Conservation (phyloP, 2,888 invertebrate genomes). For the Acleris laterana region DNA sequence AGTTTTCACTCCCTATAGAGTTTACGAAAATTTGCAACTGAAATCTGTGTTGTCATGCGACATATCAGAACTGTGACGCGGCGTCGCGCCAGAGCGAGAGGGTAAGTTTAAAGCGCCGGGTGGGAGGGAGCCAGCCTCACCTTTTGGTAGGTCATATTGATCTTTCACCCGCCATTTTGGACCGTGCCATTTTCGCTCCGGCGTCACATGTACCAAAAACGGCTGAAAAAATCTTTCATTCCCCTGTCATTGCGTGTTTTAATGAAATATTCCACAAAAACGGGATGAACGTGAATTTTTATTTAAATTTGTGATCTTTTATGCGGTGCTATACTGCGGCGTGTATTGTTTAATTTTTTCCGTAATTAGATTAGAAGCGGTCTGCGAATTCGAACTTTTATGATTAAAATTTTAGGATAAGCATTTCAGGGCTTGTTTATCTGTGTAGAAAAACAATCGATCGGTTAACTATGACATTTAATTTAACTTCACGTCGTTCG, state of each 20-base stretch:
- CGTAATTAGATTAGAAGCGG: slow-evolving; percentile 32
- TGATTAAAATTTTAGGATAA: not conserved
- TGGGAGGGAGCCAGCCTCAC: slow-evolving; percentile 60
- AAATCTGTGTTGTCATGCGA: slow-evolving; percentile 73
- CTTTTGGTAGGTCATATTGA: slow-evolving; percentile 83
- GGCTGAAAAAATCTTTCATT: slow-evolving; percentile 68
- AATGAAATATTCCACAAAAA: slow-evolving; percentile 76
- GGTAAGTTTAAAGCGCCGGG: slow-evolving; percentile 44
- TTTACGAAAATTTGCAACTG: slow-evolving; percentile 64
- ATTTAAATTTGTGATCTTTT: slow-evolving; percentile 73
- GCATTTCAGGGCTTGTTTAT: too few species aligned
- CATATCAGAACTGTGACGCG: slow-evolving; percentile 72
- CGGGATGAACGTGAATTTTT: slow-evolving; percentile 61
- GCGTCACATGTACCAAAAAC: slow-evolving; percentile 73
- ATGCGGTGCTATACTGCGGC: slow-evolving; percentile 61
- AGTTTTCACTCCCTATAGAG: slow-evolving; percentile 53
- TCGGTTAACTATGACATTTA: too few species aligned
- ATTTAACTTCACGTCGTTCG: too few species aligned
- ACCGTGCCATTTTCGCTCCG: slow-evolving; percentile 77
- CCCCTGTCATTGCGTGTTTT: slow-evolving; percentile 76
- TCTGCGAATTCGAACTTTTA: slow-evolving; percentile 1
- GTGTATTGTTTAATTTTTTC: slow-evolving; percentile 44
- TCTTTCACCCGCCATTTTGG: slow-evolving; percentile 84
- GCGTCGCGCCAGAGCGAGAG: slow-evolving; percentile 64
- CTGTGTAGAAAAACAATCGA: too few species aligned